A percentile compares a stretch with the other conserved stretches of the same genome.
Conservation (phyloP, 2,797 vertebrate species). For the Sibirionetta formosa region DNA sequence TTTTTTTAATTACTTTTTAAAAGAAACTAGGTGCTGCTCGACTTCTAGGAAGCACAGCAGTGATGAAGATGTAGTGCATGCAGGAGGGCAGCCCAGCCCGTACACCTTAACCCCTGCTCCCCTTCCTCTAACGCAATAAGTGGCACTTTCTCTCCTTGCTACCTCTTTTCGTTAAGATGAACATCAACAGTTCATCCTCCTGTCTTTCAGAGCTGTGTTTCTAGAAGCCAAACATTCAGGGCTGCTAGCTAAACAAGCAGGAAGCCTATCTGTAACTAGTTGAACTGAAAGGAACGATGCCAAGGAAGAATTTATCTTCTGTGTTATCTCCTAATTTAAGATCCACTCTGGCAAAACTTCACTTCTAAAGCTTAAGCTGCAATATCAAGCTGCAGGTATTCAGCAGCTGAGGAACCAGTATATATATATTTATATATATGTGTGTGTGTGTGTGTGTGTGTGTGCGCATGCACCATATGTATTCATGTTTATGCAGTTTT, state of each 20-base stretch:
- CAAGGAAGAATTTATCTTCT: background rate
- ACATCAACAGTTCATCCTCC: background rate
- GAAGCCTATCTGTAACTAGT: background rate
- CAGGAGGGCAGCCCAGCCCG: background rate
- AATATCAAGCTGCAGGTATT: background rate
- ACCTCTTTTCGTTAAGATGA: background rate
- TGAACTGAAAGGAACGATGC: background rate
- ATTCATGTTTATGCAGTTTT: slow-evolving; percentile 10
- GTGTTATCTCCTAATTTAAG: background rate
- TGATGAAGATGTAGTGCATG: background rate
- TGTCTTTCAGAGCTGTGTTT: background rate
- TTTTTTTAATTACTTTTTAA: background rate
- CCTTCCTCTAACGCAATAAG: background rate
- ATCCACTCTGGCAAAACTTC: background rate
- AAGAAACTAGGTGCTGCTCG: background rate
- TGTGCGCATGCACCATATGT: background rate
- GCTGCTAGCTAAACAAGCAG: background rate
- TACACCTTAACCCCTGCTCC: rapidly evolving
- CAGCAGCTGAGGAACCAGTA: background rate
- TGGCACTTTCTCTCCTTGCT: background rate
- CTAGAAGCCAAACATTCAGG: background rate
- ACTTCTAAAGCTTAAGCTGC: background rate
- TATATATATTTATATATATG: background rate
- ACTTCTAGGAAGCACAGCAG: background rate
- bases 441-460: background rate